Base-by-base conservation (phyloP, 2,888 invertebrate genomes). In the Perdita meconis region DNA sequence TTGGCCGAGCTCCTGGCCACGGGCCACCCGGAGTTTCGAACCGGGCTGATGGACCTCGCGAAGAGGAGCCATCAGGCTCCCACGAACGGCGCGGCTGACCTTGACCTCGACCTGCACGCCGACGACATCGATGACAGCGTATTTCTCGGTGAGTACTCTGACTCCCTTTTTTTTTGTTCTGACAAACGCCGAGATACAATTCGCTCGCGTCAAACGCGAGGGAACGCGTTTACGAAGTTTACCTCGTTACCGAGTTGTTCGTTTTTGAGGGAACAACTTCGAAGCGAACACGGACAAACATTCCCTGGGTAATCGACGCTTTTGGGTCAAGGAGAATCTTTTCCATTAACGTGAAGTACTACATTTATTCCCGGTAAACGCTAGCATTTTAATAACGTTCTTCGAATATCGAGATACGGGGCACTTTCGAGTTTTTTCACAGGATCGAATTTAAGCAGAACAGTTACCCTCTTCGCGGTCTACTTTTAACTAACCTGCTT, bases 51-150 rank as follows among this genome's bases (percentile, higher is more conserved):
- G 89, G 89, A 89, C 78, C 78, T 89, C 69, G 83, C 87, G 55
- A 87, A 86, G 64, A 86, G 81, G 80, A 87, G 78, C 78, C 84
- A 82, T 64, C 86, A 80, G 79, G 82, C 83, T 68, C 77, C 83
- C 61, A 88, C 81, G 64, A 88, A 88, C 55, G 88, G 87, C 2
- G 81, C 75, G 53, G 67, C 82, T 66, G 90, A 90, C 77, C 87
- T 90, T 60, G 90, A 90, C 65, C 85, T 91, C 19, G 89, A 89
- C 47, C 84, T 91, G 13, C 85, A 88, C 22, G 84, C 77, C 56
- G 84, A 87, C 65, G 91, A 91, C 70, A 87, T 89, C 77, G 91
- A 91, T 72, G 92, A 92, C 81, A 91, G 90, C 66, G 90, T 90
- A 44, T 90, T 92, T 59, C 90, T 92, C 44, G 92, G 92, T 92